Base-by-base conservation (phyloP, 1,140 invertebrate species). In the Drosophila ambigua region DNA sequence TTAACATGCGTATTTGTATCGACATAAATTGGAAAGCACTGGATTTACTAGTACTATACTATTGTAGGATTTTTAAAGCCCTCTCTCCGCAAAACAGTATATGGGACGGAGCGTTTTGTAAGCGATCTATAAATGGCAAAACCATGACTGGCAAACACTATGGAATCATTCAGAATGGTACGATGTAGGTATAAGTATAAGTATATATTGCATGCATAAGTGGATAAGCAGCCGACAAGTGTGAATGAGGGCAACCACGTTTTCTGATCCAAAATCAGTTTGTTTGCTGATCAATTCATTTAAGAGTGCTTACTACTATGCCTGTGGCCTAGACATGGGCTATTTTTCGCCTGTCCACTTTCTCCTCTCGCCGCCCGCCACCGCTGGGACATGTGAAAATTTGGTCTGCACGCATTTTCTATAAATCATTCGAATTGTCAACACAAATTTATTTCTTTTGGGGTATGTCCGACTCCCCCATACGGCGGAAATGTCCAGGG, bases 351-450 rank as follows among this genome's bases (percentile, higher is more conserved):
- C 43, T 1, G 4, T 39, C 35, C 4, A 39, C 35, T 39, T 13
- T 13, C 35, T 13, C 11, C 4, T 11, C 35, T 5, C 11, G 26
- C 26, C 26, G 3, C 41, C 13, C 16, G 20, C 35, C n/a, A 11
- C n/a, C n/a, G 3, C 43, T 48, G 2, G 39, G 20, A 26, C 35
- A 66, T 61, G 65, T 79, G 51, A 64, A 68, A 66, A 72, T 82
- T 58, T 64, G 28, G 58, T 79, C 77, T 65, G 75, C 83, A 88
- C 83, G 78, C 59, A 88, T 88, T 74, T 52, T 65, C 80, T 75
- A 88, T 82, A 87, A 87, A 82, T 82, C 79, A 87, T 82, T 87
- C 61, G 77, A 81, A 88, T 82, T 88, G 75, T 88, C 75, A 82
- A 82, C 79, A 82, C 50, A 64, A 88, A 79, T 82, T 82, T 73